Conservation (phyloP, 2,113 vertebrate genomes). For the Podocnemis expansa region DNA sequence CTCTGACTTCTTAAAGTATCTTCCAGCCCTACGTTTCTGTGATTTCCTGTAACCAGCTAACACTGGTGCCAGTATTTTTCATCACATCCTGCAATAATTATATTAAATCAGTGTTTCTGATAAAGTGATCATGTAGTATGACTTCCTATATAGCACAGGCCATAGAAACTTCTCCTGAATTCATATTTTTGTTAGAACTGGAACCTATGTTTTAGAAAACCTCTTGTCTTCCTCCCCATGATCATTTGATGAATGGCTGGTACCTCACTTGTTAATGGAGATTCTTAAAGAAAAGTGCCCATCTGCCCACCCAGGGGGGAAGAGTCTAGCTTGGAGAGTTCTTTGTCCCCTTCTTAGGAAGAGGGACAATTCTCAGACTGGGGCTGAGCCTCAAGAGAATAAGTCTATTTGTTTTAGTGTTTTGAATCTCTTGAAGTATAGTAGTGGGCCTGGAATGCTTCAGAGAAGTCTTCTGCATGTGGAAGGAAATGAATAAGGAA, state of each 20-base stretch:
- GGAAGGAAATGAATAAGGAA: background rate
- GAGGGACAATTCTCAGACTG: background rate
- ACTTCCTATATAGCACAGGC: too few relatives aligned
- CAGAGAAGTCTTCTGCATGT: background rate
- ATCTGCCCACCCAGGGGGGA: too few relatives aligned
- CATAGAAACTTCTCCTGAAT: too few relatives aligned
- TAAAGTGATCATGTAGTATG: background rate
- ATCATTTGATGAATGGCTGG: too few relatives aligned
- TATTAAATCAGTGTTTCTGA: background rate
- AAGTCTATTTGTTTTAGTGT: background rate
- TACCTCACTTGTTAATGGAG: too few relatives aligned
- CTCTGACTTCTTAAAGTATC: too few relatives aligned
- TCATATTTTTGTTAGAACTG: too few relatives aligned
- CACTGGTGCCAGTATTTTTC: background rate
- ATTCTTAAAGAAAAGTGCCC: too few relatives aligned
- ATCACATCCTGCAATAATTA: background rate
- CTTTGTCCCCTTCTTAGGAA: background rate
- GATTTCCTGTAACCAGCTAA: background rate
- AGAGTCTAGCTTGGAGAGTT: too few relatives aligned
- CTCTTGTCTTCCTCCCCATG: too few relatives aligned
- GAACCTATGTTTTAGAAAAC: too few relatives aligned
- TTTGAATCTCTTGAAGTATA: background rate
- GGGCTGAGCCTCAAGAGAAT: background rate
- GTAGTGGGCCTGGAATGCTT: background rate
- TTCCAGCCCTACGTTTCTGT: too few relatives aligned